Evolutionary conservation across 30 jellyfish, hydroid and myxozoan genomes (phyloP).

Genomic region (Aurelia coerulea): DNA sequence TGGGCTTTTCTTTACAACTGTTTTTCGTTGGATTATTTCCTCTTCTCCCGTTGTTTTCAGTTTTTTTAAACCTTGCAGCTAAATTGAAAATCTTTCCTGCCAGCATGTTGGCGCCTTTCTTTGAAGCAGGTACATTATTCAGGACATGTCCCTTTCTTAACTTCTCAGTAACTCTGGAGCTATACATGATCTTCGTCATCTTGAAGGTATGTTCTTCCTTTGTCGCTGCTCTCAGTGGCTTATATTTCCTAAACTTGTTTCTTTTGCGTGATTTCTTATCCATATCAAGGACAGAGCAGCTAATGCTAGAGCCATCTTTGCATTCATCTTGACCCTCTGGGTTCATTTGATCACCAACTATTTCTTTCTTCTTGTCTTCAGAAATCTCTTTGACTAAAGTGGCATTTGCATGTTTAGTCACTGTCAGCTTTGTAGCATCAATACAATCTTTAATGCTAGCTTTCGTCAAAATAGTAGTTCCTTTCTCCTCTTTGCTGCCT

Average conservation of each 20-base stretch:
- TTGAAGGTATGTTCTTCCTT: conserved; percentile 18
- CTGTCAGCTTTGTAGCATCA: no score
- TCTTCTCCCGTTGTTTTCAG: background rate
- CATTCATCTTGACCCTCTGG: no score
- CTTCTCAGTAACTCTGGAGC: conserved; percentile 10
- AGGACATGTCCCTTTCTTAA: conserved; percentile 32
- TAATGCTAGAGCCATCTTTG: no score
- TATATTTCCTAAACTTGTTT: background rate
- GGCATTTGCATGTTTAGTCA: no score
- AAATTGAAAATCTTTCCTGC: conserved; percentile 31
- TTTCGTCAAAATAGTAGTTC: no score
- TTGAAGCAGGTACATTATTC: conserved; percentile 28
- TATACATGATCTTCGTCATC: conserved; percentile 45
- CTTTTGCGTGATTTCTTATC: background rate
- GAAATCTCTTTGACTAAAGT: no score
- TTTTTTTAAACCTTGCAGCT: background rate
- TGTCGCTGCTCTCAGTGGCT: background rate
- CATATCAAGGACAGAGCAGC: background rate
- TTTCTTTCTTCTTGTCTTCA: no score
- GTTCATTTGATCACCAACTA: no score
- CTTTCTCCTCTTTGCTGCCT: no score
- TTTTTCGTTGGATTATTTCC: background rate
- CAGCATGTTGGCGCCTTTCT: conserved; percentile 51
- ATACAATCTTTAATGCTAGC: no score
- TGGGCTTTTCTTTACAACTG: background rate